Evolutionary conservation across 2,797 vertebrate genomes (phyloP), one percentile per base, ranked within the genome.

Genomic region (Hapalemur alaotrensis): DNA sequence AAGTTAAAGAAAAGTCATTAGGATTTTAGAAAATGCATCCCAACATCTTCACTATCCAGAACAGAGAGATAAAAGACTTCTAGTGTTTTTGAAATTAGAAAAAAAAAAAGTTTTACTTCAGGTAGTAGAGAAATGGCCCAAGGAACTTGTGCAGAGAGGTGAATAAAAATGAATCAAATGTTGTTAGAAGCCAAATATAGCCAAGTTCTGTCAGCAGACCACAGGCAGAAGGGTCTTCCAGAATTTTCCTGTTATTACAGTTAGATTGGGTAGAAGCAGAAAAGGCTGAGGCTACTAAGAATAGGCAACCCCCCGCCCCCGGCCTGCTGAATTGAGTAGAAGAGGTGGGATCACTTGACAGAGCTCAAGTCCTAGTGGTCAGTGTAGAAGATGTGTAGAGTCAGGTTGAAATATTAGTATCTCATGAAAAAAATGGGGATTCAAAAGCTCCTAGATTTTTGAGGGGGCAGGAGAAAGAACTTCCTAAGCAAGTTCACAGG

Each of bases 151-250:
- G 54, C 57, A 95, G 32, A 86, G n/a, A 84, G 79, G 6, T 59
- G 52, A 95, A 89, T 95, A 65, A 81, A 91, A 14, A 93, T 84
- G 52, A 82, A 41, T 38, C 59, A 85, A 41, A 28, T 83, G 30
- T 69, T 54, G 25, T 46, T 57, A 2, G 52, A 94, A 96, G 46
- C 48, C 48, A 84, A 89, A 75, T 75, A 59, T 8, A 87, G 50
- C 59, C 80, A 91, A 57, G 4, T 4, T 92, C 91, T 95, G 81
- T 69, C 52, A 82, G 35, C 32, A 54, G 38, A 67, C 35, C 0
- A 0, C 10, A 75, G 25, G 10, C 22, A 69, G n/a, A 3, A 85
- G 38, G 23, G 7, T n/a, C 35, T 81, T 82, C 46, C 5, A 25
- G 23, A 48, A 9, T 82, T 43, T 86, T 95, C 32, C 59, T 70